These are phyloP conservation scores for Gorsachius goisagi DNA, from an alignment of 2,113 vertebrate genomes.

Conservation along the genomic window DNA sequence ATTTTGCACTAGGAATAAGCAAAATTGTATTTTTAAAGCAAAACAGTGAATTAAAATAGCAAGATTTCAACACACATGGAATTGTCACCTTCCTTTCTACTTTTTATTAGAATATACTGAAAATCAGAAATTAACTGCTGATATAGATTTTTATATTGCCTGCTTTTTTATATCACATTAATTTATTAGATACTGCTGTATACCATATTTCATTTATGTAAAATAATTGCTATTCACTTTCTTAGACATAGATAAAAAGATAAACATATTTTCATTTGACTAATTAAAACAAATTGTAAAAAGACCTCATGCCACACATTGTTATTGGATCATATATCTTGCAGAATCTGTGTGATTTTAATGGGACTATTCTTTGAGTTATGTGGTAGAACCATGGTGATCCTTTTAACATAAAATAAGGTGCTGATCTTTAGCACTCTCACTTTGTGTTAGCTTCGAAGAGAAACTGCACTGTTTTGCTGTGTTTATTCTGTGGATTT, in stretches of 20 bases:
- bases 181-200: background rate
- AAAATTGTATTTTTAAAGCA: background rate
- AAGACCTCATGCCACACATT: background rate
- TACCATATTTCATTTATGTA: background rate
- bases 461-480: background rate
- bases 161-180: background rate
- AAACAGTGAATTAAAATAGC: background rate
- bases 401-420: background rate
- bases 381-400: fast-evolving
- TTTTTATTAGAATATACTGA: background rate
- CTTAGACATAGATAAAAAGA: background rate
- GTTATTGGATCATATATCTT: background rate
- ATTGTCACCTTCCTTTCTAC: background rate
- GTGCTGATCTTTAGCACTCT: background rate
- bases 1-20: background rate
- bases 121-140: background rate
- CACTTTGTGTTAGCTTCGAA: background rate
- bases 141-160: background rate
- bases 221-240: background rate
- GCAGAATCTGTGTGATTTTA: background rate
- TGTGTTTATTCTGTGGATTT: background rate
- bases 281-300: background rate
- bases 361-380: background rate
- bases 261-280: background rate
- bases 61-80: background rate